Evolutionary conservation across 2,888 invertebrate genomes (phyloP).

Genomic region (Papilio elwesi): DNA sequence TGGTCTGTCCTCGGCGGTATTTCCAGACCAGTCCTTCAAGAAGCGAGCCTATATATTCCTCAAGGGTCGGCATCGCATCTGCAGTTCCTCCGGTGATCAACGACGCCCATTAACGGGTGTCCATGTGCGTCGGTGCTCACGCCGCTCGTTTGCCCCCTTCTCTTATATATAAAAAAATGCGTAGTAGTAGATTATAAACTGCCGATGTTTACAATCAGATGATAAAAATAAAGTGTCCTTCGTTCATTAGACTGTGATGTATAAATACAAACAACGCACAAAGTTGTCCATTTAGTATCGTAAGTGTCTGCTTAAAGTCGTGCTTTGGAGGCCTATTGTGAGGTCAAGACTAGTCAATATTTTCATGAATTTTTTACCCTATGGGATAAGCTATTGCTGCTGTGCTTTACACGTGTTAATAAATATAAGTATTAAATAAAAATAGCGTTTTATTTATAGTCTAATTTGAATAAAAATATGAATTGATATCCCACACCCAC

Average conservation of each 20-base stretch:
- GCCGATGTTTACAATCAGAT: slow-evolving; percentile 8
- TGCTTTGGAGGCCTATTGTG: slow-evolving; percentile 32
- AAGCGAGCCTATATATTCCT: no score
- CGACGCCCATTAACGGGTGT: no score
- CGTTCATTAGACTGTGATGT: slow-evolving; percentile 35
- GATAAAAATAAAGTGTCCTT: slow-evolving; percentile 37
- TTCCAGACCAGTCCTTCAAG: no score
- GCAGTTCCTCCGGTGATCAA: no score
- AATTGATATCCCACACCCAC: no score
- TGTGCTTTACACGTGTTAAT: slow-evolving; percentile 56
- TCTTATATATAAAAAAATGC: no score
- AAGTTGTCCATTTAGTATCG: slow-evolving; percentile 24
- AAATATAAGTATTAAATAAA: slow-evolving; percentile 61
- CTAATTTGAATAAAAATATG: slow-evolving; percentile 25
- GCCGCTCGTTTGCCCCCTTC: no score
- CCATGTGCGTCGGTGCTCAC: no score
- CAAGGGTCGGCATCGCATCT: no score
- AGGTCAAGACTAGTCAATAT: slow-evolving; percentile 59
- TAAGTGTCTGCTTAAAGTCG: slow-evolving; percentile 31
- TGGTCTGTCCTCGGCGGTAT: no score
- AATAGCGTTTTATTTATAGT: slow-evolving; percentile 47
- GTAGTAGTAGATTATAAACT: background rate
- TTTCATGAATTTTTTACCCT: slow-evolving; percentile 47
- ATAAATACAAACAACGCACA: slow-evolving; percentile 27
- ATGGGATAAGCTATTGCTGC: slow-evolving; percentile 44